Conservation (phyloP, 1,140 invertebrate species). For the Paralvinella palmiformis region DNA sequence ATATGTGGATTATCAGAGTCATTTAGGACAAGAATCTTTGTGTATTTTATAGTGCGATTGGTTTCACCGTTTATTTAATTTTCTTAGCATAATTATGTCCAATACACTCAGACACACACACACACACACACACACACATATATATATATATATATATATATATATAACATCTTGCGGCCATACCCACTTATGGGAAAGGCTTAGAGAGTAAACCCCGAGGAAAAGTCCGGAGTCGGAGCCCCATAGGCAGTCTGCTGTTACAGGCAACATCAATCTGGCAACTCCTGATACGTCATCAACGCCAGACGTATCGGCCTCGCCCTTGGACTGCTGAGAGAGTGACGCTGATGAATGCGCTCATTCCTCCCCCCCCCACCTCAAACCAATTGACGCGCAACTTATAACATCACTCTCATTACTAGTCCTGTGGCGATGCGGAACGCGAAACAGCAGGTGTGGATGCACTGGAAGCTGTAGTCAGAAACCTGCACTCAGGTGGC, state of each 20-base stretch:
- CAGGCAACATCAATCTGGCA: neutral
- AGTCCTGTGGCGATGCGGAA: neutral
- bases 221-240: neutral
- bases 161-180: neutral
- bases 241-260: neutral
- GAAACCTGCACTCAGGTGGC: too few species aligned
- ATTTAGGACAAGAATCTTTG: too few species aligned
- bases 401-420: neutral
- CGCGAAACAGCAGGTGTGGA: neutral
- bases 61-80: too few species aligned
- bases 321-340: neutral
- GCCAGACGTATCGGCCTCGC: neutral
- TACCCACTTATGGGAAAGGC: neutral
- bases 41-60: too few species aligned
- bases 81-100: too few species aligned
- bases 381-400: neutral
- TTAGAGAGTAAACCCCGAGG: slow-evolving; percentile 1
- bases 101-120: too few species aligned
- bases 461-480: neutral
- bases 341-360: neutral
- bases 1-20: too few species aligned
- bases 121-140: too few species aligned
- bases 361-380: neutral
- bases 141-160: too few species aligned
- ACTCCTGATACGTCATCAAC: neutral